A percentile compares a stretch with the other conserved stretches of the same genome.
phyloP scores from a whole-genome alignment of 2,113 vertebrate genomes.

The Passer domesticus region DNA sequence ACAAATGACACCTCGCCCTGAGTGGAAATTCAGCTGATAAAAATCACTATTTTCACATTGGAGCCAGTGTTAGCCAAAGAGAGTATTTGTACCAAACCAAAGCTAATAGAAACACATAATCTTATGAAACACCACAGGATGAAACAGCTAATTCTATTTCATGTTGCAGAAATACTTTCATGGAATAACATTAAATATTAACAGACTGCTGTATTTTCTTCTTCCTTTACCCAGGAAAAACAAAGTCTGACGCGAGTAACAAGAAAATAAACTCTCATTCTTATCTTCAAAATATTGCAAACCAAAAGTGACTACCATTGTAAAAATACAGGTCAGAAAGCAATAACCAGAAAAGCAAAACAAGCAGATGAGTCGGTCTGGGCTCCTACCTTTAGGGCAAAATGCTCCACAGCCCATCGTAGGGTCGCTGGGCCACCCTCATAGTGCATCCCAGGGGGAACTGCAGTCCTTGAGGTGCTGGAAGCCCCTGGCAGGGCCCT shows the following conservation, averaged over 20 bases:
- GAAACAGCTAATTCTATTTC: background rate
- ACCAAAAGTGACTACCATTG: background rate
- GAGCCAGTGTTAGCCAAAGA: background rate
- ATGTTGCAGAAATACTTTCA: background rate
- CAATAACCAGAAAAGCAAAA: background rate
- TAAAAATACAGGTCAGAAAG: background rate
- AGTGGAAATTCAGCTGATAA: background rate
- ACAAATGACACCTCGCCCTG: background rate
- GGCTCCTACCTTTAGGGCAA: conserved; percentile 81
- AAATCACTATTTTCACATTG: background rate
- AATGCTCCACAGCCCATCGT: conserved; percentile 83
- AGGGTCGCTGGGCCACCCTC: conserved; percentile 60
- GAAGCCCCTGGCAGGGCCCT: conserved; percentile 14
- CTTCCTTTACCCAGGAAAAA: background rate
- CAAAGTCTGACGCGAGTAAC: background rate
- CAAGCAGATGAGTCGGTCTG: background rate
- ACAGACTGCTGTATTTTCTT: background rate
- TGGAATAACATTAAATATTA: background rate
- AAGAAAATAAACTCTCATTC: background rate
- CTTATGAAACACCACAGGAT: background rate
- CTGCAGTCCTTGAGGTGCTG: background rate
- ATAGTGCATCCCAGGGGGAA: conserved; percentile 64
- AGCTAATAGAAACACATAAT: background rate
- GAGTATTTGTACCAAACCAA: background rate
- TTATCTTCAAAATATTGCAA: background rate